phyloP scores from a whole-genome alignment of 2,797 vertebrate species.

The Coracias cyanogaster region DNA sequence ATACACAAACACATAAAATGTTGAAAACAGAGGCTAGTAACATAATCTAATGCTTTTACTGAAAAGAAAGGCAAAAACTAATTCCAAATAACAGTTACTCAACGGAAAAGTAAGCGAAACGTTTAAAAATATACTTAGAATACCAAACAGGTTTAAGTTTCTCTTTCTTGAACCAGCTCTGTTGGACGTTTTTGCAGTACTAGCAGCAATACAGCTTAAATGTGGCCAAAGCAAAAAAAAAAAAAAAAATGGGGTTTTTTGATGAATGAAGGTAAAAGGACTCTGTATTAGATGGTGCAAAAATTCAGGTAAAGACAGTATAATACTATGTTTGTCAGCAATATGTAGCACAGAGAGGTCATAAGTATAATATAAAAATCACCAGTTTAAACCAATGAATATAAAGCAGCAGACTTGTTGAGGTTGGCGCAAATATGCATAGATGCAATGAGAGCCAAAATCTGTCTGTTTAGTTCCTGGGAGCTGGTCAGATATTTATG shows the following conservation, averaged over 20 bases:
- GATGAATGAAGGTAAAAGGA: background rate
- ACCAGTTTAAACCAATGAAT: background rate
- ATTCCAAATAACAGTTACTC: conserved; percentile 42
- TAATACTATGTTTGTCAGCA: background rate
- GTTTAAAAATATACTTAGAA: background rate
- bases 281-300: background rate
- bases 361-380: background rate
- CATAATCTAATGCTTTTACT: conserved; percentile 46
- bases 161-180: background rate
- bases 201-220: background rate
- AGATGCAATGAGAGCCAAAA: background rate
- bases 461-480: conserved; percentile 11
- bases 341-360: background rate
- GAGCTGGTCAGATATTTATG: conserved; percentile 60
- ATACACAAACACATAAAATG: background rate
- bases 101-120: background rate
- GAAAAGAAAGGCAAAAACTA: conserved; percentile 53
- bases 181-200: background rate
- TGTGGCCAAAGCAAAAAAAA: background rate
- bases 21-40: conserved; percentile 29
- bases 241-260: background rate
- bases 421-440: background rate
- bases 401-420: background rate
- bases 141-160: background rate
- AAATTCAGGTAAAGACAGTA: background rate